Conservation (phyloP, 2,113 vertebrate species). For the Corythornis madagascariensis region DNA sequence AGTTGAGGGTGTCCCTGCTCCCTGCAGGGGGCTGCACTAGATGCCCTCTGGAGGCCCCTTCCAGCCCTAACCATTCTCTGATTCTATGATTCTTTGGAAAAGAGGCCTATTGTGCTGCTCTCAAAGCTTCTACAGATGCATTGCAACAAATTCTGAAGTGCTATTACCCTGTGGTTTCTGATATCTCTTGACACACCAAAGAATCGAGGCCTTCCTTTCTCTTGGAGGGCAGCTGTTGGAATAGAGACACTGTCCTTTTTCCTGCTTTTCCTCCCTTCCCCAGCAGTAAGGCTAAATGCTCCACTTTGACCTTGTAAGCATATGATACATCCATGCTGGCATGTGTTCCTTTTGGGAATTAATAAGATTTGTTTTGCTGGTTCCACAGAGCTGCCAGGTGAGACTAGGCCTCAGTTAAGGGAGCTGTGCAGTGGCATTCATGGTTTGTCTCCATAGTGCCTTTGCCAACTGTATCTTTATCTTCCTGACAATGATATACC, state of each 20-base stretch:
- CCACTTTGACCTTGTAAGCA: neutral
- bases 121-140: neutral
- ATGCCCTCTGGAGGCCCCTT: too few species aligned
- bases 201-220: neutral
- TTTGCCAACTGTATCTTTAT: neutral
- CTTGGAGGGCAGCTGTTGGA: neutral
- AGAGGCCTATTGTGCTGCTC: neutral
- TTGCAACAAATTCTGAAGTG: neutral
- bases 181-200: neutral
- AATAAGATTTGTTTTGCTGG: neutral
- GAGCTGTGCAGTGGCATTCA: neutral
- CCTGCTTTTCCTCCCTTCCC: neutral
- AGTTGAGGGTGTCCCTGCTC: too few species aligned
- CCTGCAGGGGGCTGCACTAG: too few species aligned
- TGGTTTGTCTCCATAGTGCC: neutral
- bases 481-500: neutral
- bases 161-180: neutral
- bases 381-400: neutral
- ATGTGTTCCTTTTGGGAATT: neutral
- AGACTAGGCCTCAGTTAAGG: neutral
- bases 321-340: neutral
- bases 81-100: neutral
- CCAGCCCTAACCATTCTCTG: too few species aligned
- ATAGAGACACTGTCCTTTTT: neutral
- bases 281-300: neutral